Evolutionary conservation across 2,888 invertebrate genomes (phyloP).

Genomic region (Apamea anceps): DNA sequence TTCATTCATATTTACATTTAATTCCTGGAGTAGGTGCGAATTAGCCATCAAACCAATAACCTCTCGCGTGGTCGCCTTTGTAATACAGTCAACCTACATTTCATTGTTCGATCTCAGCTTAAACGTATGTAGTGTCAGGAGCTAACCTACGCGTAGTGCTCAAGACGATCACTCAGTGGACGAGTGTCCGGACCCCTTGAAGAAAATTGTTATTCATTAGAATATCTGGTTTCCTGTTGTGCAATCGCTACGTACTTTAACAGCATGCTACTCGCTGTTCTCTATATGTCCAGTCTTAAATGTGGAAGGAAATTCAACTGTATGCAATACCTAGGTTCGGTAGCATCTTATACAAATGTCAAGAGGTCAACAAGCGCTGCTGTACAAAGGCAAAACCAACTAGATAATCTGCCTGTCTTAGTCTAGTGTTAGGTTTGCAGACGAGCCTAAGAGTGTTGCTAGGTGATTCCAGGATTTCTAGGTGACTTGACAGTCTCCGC

Average conservation of each 20-base stretch:
- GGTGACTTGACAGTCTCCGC: neutral
- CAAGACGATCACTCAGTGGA: neutral
- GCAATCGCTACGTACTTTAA: neutral
- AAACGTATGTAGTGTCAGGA: neutral
- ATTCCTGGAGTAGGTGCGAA: neutral
- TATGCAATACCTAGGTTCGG: neutral
- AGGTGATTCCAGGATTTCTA: too few relatives aligned
- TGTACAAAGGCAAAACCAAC: neutral
- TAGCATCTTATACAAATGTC: neutral
- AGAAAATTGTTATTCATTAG: neutral
- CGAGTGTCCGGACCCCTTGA: neutral
- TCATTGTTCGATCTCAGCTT: neutral
- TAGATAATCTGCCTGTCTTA: neutral
- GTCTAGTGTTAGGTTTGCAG: neutral
- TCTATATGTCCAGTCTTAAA: neutral
- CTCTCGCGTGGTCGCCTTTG: neutral
- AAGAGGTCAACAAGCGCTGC: neutral
- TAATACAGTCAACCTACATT: neutral
- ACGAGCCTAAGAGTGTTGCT: neutral
- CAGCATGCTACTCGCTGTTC: neutral
- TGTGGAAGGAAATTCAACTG: neutral
- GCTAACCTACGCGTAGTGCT: neutral
- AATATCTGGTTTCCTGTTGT: neutral
- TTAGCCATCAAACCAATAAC: neutral
- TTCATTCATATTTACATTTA: constrained; percentile 1